These are phyloP conservation scores for Muricea muricata DNA, from an alignment of 92 coral and sea anemone genomes.

Conservation along the genomic window DNA sequence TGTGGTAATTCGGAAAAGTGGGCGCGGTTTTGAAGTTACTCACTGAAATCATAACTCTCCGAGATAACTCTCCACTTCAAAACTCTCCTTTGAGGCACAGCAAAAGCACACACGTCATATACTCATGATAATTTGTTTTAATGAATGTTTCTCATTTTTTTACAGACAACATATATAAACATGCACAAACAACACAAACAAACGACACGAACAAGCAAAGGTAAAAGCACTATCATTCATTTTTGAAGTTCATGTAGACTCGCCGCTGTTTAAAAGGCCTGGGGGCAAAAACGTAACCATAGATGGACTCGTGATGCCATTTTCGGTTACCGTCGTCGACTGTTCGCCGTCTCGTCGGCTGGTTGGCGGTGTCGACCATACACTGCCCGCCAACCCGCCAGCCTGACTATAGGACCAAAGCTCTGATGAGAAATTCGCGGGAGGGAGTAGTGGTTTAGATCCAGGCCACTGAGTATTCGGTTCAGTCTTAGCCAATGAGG, in stretches of 20 bases:
- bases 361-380: conserved; percentile 87
- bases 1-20: too few relatives aligned
- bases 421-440: conserved; percentile 71
- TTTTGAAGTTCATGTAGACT: conserved; percentile 68
- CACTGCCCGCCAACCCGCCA: conserved; percentile 46
- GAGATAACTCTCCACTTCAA: too few relatives aligned
- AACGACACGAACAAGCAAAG: conserved; percentile 6
- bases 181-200: conserved; percentile 27
- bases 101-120: neutral
- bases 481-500: conserved; percentile 6
- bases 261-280: conserved; percentile 96
- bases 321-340: conserved; percentile 82
- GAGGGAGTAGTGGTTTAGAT: conserved; percentile 43
- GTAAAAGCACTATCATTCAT: neutral
- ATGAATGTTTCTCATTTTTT: conserved; percentile 35
- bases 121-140: conserved; percentile 2
- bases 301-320: conserved; percentile 95
- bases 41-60: too few relatives aligned
- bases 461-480: conserved; percentile 60
- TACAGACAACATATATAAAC: conserved; percentile 12
- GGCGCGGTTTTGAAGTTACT: too few relatives aligned
- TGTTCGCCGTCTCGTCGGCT: conserved; percentile 81
- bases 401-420: conserved; percentile 85
- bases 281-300: conserved; percentile 99
- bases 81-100: too few relatives aligned